Evolutionary conservation across 2,888 invertebrate genomes (phyloP), one percentile per base, ranked within the genome.

Genomic region (Alitta virens): DNA sequence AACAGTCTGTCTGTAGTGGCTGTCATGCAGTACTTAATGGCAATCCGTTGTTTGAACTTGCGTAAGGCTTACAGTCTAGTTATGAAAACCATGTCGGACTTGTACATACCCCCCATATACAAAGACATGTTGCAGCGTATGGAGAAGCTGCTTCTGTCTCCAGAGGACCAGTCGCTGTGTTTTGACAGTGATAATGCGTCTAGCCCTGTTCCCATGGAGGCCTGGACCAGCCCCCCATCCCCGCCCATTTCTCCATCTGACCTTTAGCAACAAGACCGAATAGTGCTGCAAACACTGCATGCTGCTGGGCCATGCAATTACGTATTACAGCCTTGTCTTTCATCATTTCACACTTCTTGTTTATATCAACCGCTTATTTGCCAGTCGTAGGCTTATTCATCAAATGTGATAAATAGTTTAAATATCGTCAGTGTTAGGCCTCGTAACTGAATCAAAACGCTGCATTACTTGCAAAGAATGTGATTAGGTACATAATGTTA

Each of bases 11-110:
- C 74, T 1, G 71, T 75, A 0, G 66, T 75, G 12, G 75, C 73
- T 16, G 75, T 72, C 16, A 73, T 76, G 33, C 78, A 78, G 67
- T 76, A 78, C 59, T 64, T 78, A 23, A 76, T 78, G 74, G 63
- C 65, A 0, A 69, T 73, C 46, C 70, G 71, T 49, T 67, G 69
- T 5, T 67, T 76, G 42, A 63, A 73, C 2, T 61, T 76, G 18
- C 58, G 70, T 7, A 72, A 74, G 55, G 77, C 77, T 0, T 72
- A 73, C 60, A 72, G 71, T 25, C 59, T 74, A 51, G 72, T 77
- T 3, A 73, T 72, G 56, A 70, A 74, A 16, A 71, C 71, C 25
- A 59, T 74, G n/a, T 21, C 56, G 9, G 63, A 63, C 23, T 23
- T 60, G 23, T 38, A 60, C 1, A 25, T 59, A 3, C 27, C 59